Evolutionary conservation across 1,140 invertebrate genomes (phyloP).

Genomic region (Hydropsyche tenuis): DNA sequence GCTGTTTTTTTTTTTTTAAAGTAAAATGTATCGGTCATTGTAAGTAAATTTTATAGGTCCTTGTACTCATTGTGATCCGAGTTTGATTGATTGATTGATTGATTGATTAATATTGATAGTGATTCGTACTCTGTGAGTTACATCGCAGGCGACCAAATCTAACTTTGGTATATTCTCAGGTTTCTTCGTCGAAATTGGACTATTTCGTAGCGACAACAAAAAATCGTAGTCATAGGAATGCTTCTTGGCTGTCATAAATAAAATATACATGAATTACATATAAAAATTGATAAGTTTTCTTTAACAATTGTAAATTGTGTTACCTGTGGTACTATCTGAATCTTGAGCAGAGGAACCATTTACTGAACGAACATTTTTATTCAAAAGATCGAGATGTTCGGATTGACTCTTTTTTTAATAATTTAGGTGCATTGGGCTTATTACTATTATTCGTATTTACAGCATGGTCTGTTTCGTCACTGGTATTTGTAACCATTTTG

Average conservation of each 20-base stretch:
- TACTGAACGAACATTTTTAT: conserved; percentile 9
- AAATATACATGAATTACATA: background rate
- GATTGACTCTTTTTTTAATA: conserved; percentile 27
- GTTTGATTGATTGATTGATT: too few species aligned
- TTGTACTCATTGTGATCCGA: too few species aligned
- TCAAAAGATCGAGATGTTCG: conserved; percentile 8
- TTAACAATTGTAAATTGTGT: too few species aligned
- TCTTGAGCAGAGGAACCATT: background rate
- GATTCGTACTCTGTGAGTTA: background rate
- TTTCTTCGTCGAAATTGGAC: conserved; percentile 74
- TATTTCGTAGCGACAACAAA: conserved; percentile 74
- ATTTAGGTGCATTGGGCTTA: background rate
- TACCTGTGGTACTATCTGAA: background rate
- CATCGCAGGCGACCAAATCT: conserved; percentile 34
- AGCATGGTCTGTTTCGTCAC: background rate
- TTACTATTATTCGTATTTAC: background rate
- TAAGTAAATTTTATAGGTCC: too few species aligned
- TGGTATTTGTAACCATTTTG: too few species aligned
- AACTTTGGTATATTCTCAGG: conserved; percentile 66
- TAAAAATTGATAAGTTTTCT: too few species aligned
- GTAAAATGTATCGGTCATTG: too few species aligned
- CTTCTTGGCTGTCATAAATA: background rate
- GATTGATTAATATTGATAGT: background rate
- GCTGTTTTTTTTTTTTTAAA: too few species aligned
- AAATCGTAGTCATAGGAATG: conserved; percentile 69